Base-by-base conservation (phyloP, 2,888 invertebrate genomes). In the Amiota minor region DNA sequence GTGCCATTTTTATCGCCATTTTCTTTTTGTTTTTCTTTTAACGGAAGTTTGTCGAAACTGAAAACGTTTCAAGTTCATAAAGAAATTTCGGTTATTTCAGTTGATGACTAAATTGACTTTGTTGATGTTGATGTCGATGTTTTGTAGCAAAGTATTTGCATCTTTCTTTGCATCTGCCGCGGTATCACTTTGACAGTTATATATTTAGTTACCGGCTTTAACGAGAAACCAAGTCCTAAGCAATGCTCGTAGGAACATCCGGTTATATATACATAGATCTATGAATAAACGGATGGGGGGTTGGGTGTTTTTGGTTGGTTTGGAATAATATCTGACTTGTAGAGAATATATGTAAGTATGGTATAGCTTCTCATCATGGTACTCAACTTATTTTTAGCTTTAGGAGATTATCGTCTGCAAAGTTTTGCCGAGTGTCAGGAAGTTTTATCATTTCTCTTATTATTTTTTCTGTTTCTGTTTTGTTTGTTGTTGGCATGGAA, bases 131-230 rank as follows among this genome's bases (percentile, higher is more conserved):
- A 6, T 53, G 4, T 53, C 10, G 9, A n/a, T 53, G n/a, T 53
- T 35, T 14, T 53, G 14, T 9, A 20, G 11, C 59, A 9, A 18
- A 16, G 9, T 12, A 18, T 9, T 20, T 16, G 20, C 10, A 11
- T 56, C 11, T 20, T 6, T 18, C 9, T n/a, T 20, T 18, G 59
- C 16, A 18, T 18, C 20, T 59, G 18, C 20, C 11, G 56, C 11
- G 11, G 16, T 16, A 16, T 59, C 18, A 14, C 62, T 23, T 16
- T 47, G 65, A 23, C 67, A 68, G 50, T 68, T 68, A 68, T 53
- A 53, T 68, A 68, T 53, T 68, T 68, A 68, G 50, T 68, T 53
- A 50, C 53, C n/a, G 67, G 67, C 67, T 68, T 68, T 23, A 23
- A 53, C 45, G n/a, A 14, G 11, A 14, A 62, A 45, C n/a, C 12